Conservation (phyloP, 2,113 vertebrate species). For the Morone saxatilis region DNA sequence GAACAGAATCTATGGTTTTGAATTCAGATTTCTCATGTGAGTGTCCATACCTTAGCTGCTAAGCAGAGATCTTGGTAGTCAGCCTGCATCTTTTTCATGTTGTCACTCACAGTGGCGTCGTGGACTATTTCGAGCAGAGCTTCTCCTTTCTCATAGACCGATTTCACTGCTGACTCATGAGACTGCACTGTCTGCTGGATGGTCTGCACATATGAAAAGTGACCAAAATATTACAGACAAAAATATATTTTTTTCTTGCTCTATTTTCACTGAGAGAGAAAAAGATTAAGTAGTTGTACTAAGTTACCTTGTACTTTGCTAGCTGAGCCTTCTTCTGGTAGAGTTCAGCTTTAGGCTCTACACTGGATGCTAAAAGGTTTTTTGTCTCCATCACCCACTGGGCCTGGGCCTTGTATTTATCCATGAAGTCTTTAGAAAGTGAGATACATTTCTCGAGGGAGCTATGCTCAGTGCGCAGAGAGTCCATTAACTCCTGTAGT, state of each 20-base stretch:
- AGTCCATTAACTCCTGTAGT: slow-evolving; percentile 86
- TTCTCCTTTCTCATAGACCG: slow-evolving; percentile 92
- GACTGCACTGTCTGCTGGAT: slow-evolving; percentile 93
- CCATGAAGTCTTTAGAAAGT: slow-evolving; percentile 94
- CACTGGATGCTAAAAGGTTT: slow-evolving; percentile 82
- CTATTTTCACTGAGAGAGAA: not conserved
- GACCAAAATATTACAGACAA: not conserved
- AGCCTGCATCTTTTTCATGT: slow-evolving; percentile 87
- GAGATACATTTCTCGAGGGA: slow-evolving; percentile 90
- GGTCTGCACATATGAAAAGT: slow-evolving; percentile 82
- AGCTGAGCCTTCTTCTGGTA: slow-evolving; percentile 98
- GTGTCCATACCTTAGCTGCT: slow-evolving; percentile 83
- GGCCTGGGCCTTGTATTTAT: slow-evolving; percentile 90
- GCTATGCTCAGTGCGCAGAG: slow-evolving; percentile 88
- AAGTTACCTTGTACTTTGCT: slow-evolving; percentile 94
- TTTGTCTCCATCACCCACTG: slow-evolving; percentile 91
- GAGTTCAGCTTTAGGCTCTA: slow-evolving; percentile 93
- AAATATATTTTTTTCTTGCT: not conserved
- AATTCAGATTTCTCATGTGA: not conserved
- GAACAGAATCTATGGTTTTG: not conserved
- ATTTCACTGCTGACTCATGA: slow-evolving; percentile 91
- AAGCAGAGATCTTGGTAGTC: slow-evolving; percentile 90
- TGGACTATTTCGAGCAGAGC: slow-evolving; percentile 88
- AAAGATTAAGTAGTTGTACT: not conserved
- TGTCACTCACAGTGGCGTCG: slow-evolving; percentile 86